These are phyloP conservation scores for Vulpes ferrilata DNA, from an alignment of 2,113 vertebrate species.

Conservation along the genomic window DNA sequence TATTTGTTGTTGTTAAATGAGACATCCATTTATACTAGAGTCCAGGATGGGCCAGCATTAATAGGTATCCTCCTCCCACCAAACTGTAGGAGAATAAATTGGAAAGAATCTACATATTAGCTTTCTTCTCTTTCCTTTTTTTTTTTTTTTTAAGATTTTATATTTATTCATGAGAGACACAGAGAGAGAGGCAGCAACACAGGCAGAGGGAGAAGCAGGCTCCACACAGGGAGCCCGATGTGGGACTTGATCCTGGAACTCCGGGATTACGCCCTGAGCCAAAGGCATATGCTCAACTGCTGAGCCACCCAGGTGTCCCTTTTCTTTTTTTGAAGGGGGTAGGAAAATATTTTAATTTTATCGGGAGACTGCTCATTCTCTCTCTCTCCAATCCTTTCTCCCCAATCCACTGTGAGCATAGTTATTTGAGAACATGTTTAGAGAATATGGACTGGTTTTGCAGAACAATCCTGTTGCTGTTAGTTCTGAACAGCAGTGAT, in stretches of 20 bases:
- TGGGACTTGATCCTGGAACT: too few relatives aligned
- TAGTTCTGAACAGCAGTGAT: not conserved
- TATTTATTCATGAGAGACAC: too few relatives aligned
- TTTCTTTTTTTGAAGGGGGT: not conserved
- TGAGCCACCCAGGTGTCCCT: too few relatives aligned
- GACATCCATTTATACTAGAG: not conserved
- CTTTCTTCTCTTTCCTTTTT: not conserved
- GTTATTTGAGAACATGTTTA: not conserved
- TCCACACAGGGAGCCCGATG: too few relatives aligned
- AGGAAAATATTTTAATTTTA: constrained; percentile 15
- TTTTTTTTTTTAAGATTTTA: not conserved
- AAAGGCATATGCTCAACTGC: too few relatives aligned
- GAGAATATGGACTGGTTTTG: not conserved
- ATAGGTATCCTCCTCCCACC: not conserved
- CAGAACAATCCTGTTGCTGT: not conserved
- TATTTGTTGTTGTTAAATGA: not conserved
- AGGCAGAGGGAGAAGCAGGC: too few relatives aligned
- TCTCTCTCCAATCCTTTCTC: not conserved
- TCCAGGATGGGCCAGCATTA: not conserved
- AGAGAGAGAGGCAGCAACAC: too few relatives aligned
- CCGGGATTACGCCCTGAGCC: too few relatives aligned
- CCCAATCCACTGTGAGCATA: not conserved
- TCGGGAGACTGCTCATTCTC: not conserved
- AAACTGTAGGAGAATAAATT: not conserved
- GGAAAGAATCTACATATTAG: not conserved